Conservation (phyloP, 2,113 vertebrate species). For the Chionomys nivalis region DNA sequence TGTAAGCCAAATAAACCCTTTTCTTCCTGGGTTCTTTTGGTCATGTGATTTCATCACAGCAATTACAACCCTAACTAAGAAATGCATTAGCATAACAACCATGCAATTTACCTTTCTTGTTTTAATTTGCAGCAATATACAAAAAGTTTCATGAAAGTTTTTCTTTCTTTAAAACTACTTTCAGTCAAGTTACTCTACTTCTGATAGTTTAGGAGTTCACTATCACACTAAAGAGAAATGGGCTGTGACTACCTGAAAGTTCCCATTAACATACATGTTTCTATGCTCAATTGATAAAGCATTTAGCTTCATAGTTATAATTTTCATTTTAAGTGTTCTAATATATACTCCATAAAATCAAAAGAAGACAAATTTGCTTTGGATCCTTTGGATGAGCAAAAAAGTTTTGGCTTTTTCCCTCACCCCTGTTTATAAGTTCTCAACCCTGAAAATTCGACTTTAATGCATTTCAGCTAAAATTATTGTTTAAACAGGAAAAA, state of each 20-base stretch:
- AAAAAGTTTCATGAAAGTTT: neutral
- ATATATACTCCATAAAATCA: neutral
- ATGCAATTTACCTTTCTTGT: neutral
- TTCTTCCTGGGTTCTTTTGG: neutral
- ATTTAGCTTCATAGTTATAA: neutral
- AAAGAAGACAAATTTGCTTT: neutral
- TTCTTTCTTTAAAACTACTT: neutral
- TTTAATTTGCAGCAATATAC: neutral
- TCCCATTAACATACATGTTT: neutral
- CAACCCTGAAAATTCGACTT: neutral
- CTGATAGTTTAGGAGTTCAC: neutral
- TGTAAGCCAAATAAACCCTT: neutral
- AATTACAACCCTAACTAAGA: neutral
- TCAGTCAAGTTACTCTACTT: neutral
- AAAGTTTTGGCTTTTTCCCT: neutral
- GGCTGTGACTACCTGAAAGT: neutral
- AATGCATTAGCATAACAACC: neutral
- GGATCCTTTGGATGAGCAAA: neutral
- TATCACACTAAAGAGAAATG: neutral
- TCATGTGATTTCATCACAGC: neutral
- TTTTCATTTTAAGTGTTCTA: neutral
- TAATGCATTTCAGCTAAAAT: neutral
- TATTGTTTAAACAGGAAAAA: conserved; percentile 52
- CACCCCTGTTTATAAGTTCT: neutral
- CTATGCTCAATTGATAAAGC: neutral